phyloP scores from a whole-genome alignment of 1,140 invertebrate species.

The Trachymyrmex cornetzi region DNA sequence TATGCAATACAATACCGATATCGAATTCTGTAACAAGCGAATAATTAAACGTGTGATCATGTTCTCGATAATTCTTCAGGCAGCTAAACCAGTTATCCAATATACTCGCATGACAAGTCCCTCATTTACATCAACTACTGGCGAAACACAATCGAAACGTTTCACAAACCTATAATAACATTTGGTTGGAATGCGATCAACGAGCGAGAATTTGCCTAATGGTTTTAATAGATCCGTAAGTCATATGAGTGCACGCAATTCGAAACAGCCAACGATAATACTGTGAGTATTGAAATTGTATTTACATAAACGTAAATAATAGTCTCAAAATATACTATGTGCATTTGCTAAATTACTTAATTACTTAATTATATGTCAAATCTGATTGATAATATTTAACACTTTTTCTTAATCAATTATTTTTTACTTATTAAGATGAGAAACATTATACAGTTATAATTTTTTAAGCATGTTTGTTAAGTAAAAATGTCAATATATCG shows the following conservation, averaged over 20 bases:
- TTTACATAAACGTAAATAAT: background rate
- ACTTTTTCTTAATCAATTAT: background rate
- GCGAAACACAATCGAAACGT: constrained; percentile 39
- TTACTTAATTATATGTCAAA: background rate
- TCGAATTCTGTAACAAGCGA: constrained; percentile 8
- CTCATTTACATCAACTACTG: constrained; percentile 41
- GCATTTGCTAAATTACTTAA: background rate
- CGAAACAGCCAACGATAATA: constrained; percentile 9
- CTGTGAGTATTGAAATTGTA: constrained; percentile 8
- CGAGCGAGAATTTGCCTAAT: constrained; percentile 36
- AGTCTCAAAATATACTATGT: background rate
- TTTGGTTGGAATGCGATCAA: constrained; percentile 34
- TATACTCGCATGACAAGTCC: constrained; percentile 49
- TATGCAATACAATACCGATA: background rate
- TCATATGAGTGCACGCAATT: constrained; percentile 34
- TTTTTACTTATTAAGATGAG: background rate
- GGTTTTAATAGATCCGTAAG: constrained; percentile 54
- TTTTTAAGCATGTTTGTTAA: background rate
- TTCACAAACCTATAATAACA: constrained; percentile 55
- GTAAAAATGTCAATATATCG: background rate
- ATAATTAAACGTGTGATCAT: constrained; percentile 26
- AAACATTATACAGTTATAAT: background rate
- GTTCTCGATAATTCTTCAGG: background rate
- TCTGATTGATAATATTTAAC: background rate
- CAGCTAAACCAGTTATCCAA: constrained; percentile 44